These are phyloP conservation scores for Spinus olivaceus DNA, from an alignment of 2,797 vertebrate genomes.

Conservation along the genomic window DNA sequence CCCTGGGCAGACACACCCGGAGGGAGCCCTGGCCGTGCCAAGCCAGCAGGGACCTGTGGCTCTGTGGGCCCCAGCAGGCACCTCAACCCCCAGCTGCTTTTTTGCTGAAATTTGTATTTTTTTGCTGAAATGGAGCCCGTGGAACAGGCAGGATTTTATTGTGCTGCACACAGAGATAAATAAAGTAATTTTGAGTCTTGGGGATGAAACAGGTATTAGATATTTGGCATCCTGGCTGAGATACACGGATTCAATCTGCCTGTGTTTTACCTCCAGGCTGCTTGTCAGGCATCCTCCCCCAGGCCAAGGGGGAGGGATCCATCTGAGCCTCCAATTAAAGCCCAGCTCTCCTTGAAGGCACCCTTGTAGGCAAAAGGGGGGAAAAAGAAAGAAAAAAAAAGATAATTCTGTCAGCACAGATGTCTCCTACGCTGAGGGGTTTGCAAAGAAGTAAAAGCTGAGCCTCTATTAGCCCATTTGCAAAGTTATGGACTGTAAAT, in stretches of 20 bases:
- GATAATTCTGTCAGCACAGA: conserved; percentile 63
- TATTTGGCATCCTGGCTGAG: background rate
- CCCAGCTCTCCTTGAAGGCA: conserved; percentile 4
- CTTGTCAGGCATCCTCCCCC: conserved; percentile 29
- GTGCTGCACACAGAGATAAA: background rate
- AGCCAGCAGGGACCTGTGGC: accelerated
- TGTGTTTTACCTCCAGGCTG: background rate
- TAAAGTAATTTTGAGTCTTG: background rate
- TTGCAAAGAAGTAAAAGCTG: conserved; percentile 50
- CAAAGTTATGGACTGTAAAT: conserved; percentile 52
- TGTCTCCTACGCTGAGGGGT: conserved; percentile 45
- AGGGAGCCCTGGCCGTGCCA: no score
- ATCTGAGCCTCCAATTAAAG: conserved; percentile 20
- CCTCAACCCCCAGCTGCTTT: background rate
- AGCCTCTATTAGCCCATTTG: background rate
- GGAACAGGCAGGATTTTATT: background rate
- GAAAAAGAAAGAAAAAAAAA: background rate
- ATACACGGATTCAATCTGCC: background rate
- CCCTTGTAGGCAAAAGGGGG: background rate
- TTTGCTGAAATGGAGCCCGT: accelerated
- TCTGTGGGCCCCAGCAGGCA: accelerated
- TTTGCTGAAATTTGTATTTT: no score
- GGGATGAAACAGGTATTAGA: background rate
- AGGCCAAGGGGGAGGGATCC: background rate
- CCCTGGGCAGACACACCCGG: no score